Evolutionary conservation across 2,888 invertebrate species (phyloP).

Genomic region (Harpalus rubripes): DNA sequence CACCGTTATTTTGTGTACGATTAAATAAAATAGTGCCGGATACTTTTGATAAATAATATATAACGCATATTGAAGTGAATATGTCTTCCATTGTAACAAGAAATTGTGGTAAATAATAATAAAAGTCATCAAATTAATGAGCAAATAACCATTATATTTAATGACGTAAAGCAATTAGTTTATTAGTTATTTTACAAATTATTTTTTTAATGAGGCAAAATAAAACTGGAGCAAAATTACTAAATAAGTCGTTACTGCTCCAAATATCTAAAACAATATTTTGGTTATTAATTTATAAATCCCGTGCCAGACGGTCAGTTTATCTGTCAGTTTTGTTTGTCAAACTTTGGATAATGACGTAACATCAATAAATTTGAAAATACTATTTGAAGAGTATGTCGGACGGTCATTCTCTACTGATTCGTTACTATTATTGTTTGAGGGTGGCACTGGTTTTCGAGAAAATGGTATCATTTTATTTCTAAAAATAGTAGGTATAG

Average conservation of each 20-base stretch:
- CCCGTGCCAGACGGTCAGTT: background rate
- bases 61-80: background rate
- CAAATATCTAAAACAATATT: slow-evolving; percentile 1
- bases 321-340: background rate
- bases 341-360: no score
- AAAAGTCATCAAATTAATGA: background rate
- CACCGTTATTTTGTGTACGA: background rate
- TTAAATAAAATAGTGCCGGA: background rate
- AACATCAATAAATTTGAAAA: no score
- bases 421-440: no score
- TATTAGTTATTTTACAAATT: slow-evolving; percentile 7
- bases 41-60: slow-evolving; percentile 14
- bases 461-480: no score
- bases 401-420: no score
- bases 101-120: background rate
- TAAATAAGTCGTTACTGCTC: slow-evolving; percentile 16
- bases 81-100: slow-evolving; percentile 5
- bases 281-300: background rate
- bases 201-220: slow-evolving; percentile 21
- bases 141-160: background rate
- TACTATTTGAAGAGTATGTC: no score
- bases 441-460: no score
- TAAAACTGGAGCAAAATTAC: slow-evolving; percentile 31
- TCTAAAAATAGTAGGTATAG: no score
- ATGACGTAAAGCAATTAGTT: background rate